Evolutionary conservation across 2,888 invertebrate genomes (phyloP).

Genomic region (Archips crataeganus): DNA sequence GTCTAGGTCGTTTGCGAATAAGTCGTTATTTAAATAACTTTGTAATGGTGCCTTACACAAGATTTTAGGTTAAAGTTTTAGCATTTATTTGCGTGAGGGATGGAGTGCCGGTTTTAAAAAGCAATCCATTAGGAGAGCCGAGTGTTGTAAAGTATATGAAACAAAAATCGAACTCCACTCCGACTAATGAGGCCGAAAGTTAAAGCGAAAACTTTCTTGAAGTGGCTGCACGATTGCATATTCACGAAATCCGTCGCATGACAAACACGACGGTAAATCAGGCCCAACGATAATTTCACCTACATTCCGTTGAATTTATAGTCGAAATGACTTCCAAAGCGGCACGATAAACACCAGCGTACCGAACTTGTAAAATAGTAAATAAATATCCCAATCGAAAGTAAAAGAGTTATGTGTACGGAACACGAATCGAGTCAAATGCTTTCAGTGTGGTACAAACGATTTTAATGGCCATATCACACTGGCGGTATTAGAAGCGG

Average conservation of each 20-base stretch:
- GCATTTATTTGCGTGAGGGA: slow-evolving; percentile 29
- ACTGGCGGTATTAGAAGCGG: no score
- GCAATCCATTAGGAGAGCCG: slow-evolving; percentile 31
- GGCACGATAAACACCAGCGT: slow-evolving; percentile 58
- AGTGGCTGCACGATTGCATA: slow-evolving; percentile 44
- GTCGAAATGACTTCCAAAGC: slow-evolving; percentile 56
- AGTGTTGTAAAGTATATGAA: slow-evolving; percentile 25
- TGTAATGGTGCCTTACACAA: slow-evolving; percentile 32
- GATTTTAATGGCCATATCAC: slow-evolving; percentile 25
- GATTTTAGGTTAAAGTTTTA: slow-evolving; percentile 35
- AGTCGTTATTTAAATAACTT: slow-evolving; percentile 40
- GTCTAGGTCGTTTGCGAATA: slow-evolving; percentile 41
- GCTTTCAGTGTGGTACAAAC: slow-evolving; percentile 36
- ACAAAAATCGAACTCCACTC: slow-evolving; percentile 40
- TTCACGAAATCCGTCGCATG: slow-evolving; percentile 54
- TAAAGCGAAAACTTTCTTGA: slow-evolving; percentile 46
- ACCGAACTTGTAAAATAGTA: slow-evolving; percentile 70
- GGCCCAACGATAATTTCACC: slow-evolving; percentile 61
- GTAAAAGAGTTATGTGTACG: slow-evolving; percentile 62
- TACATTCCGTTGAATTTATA: slow-evolving; percentile 63
- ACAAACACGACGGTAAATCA: slow-evolving; percentile 62
- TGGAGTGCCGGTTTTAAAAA: slow-evolving; percentile 19
- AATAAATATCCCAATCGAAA: slow-evolving; percentile 77
- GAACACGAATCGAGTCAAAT: slow-evolving; percentile 61
- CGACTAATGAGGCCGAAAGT: slow-evolving; percentile 49